Conservation (phyloP, 2,888 invertebrate genomes). For the Agrotis puta region DNA sequence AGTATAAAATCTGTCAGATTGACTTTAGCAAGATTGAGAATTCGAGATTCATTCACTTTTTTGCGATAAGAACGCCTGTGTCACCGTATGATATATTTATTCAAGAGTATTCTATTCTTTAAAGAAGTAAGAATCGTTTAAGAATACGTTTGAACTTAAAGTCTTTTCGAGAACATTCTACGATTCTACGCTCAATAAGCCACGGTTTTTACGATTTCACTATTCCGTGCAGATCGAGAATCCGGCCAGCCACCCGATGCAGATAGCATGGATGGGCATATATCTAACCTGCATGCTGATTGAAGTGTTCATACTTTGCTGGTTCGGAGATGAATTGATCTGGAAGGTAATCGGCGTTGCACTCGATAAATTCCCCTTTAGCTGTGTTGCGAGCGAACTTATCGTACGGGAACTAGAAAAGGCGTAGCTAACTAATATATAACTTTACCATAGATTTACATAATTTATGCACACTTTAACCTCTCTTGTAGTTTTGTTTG, state of each 20-base stretch:
- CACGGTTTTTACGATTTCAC: slow-evolving; percentile 38
- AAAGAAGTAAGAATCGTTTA: not conserved
- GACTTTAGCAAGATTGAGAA: slow-evolving; percentile 18
- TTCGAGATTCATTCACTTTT: not conserved
- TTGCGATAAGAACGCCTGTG: too few relatives aligned
- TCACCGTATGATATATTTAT: too few relatives aligned
- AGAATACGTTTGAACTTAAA: slow-evolving; percentile 8
- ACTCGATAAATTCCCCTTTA: slow-evolving; percentile 50
- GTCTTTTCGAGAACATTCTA: slow-evolving; percentile 21
- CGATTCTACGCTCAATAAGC: slow-evolving; percentile 29
- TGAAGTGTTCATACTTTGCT: slow-evolving; percentile 89
- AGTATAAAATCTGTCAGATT: slow-evolving; percentile 11
- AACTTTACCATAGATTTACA: slow-evolving; percentile 35
- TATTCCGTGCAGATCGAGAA: slow-evolving; percentile 83
- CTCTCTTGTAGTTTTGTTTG: slow-evolving; percentile 35
- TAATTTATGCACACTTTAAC: slow-evolving; percentile 29
- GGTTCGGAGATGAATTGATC: slow-evolving; percentile 89
- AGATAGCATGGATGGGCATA: slow-evolving; percentile 88
- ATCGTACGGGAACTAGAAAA: slow-evolving; percentile 11
- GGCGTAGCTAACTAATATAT: slow-evolving; percentile 6
- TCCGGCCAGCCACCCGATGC: slow-evolving; percentile 86
- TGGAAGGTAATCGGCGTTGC: slow-evolving; percentile 78
- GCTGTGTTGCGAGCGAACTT: slow-evolving; percentile 33
- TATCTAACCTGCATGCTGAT: slow-evolving; percentile 89
- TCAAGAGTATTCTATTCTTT: too few relatives aligned